Percentiles rank a stretch among this genome's conserved stretches.
Evolutionary conservation across 2,888 invertebrate species (phyloP).

Genomic region (Drosophila colorata): DNA sequence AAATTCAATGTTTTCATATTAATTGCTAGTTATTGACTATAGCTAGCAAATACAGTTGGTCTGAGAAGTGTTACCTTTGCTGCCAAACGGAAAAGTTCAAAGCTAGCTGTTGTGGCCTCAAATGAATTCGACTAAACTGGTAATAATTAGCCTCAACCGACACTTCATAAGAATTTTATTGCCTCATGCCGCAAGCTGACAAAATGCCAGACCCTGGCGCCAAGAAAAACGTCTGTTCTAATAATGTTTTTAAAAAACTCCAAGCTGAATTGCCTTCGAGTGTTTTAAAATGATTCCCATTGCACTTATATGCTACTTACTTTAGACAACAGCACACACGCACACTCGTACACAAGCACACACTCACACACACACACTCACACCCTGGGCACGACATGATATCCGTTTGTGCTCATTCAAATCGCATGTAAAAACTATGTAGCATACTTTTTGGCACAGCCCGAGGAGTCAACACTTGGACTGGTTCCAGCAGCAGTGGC

Average conservation of each 20-base stretch:
- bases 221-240: conserved; percentile 62
- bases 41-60: too few relatives aligned
- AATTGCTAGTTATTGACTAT: too few relatives aligned
- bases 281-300: conserved; percentile 75
- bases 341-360: conserved; percentile 23
- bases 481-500: conserved; percentile 54
- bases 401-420: conserved; percentile 77
- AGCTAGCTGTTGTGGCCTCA: too few relatives aligned
- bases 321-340: conserved; percentile 47
- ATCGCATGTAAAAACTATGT: conserved; percentile 73
- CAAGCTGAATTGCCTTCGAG: conserved; percentile 59
- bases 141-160: conserved; percentile 27
- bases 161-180: conserved; percentile 35
- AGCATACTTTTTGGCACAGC: conserved; percentile 54
- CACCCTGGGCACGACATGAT: conserved; percentile 49
- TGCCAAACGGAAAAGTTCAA: too few relatives aligned
- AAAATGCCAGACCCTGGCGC: conserved; percentile 51
- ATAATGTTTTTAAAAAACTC: conserved; percentile 48
- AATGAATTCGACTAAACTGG: not conserved
- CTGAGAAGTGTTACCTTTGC: too few relatives aligned
- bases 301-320: conserved; percentile 66
- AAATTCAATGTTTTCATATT: too few relatives aligned
- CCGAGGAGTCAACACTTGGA: conserved; percentile 65
- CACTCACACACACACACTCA: conserved; percentile 19
- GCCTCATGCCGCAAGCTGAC: conserved; percentile 25